Base-by-base conservation (phyloP, 1,140 invertebrate species). In the Euura saliciscinereae region DNA sequence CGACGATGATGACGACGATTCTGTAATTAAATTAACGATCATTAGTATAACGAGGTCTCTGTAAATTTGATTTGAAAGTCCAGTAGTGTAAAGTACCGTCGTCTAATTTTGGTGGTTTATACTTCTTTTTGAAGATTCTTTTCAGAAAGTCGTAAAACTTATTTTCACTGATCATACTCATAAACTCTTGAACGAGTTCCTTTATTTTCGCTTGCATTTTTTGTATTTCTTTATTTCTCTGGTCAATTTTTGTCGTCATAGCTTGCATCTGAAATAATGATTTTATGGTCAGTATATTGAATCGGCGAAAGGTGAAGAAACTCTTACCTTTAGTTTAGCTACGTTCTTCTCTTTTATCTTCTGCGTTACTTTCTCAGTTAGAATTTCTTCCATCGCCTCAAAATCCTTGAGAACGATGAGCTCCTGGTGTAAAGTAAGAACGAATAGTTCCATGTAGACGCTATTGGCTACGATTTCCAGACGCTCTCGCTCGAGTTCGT, bases 361-460 rank as follows among this genome's bases (percentile, higher is more conserved):
- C 43, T 74, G 71, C 65, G 84, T 82, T 11, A 94, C 90, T 79
- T 90, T 91, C 44, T 89, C 87, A 10, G 89, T 88, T 11, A 96
- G 84, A 44, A 88, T 78, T 73, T 92, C 90, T 84, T 97, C 94
- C 67, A 90, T 88, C 67, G 90, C 89, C 82, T 96, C 94, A 80
- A 91, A 95, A 45, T 94, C 90, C 78, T 92, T 93, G 1, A 96
- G 82, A 66, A 96, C 91, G 10, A 93, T 89, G 75, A 96, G 87
- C 85, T 96, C 94, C 83, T 95, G 92, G 84, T 95, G 93, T 8
- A 95, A 80, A 11, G 92, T 93, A n/a, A 94, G 89, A 71, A 95
- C 83, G 82, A 91, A 92, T 45, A 92, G 76, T 71, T 92, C 89
- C 65, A 92, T 85, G 71, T 92, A 90, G 77, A 93, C 90, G 70